A percentile compares a stretch with the other conserved stretches of the same genome.
These are phyloP conservation scores for Platysternon megacephalum DNA, from an alignment of 2,113 vertebrate genomes.

Conservation along the genomic window DNA sequence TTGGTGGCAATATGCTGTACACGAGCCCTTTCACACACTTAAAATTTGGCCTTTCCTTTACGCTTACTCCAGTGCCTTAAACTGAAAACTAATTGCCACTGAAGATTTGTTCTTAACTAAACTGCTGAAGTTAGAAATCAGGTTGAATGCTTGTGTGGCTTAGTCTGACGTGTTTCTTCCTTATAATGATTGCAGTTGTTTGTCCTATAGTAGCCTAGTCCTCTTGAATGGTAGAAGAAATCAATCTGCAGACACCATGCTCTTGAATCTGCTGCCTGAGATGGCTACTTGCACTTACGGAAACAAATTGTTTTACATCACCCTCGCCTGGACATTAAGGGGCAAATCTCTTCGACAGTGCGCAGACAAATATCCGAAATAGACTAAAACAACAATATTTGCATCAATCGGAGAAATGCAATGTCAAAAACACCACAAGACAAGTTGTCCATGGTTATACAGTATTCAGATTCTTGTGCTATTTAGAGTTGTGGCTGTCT, in stretches of 20 bases:
- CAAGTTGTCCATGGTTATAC: fast-evolving
- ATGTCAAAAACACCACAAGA: background rate
- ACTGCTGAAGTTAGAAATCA: background rate
- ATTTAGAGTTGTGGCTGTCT: fast-evolving
- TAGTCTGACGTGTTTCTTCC: background rate
- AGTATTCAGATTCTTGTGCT: fast-evolving
- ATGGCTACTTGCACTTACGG: background rate
- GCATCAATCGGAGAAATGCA: background rate
- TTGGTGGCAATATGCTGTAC: background rate
- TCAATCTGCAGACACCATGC: background rate
- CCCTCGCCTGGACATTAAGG: background rate
- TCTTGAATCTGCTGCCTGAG: background rate
- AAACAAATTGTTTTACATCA: constrained; percentile 16
- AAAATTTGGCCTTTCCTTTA: background rate
- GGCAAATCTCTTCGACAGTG: background rate
- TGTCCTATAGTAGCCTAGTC: fast-evolving
- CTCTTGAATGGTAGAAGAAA: background rate
- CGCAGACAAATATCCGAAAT: background rate
- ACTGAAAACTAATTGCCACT: background rate
- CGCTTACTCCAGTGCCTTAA: background rate
- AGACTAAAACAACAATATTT: background rate
- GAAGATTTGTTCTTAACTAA: background rate
- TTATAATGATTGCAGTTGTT: background rate
- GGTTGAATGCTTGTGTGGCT: background rate
- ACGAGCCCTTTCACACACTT: background rate